Evolutionary conservation across 1,140 invertebrate genomes (phyloP).

Genomic region (Tetramorium simillimum): DNA sequence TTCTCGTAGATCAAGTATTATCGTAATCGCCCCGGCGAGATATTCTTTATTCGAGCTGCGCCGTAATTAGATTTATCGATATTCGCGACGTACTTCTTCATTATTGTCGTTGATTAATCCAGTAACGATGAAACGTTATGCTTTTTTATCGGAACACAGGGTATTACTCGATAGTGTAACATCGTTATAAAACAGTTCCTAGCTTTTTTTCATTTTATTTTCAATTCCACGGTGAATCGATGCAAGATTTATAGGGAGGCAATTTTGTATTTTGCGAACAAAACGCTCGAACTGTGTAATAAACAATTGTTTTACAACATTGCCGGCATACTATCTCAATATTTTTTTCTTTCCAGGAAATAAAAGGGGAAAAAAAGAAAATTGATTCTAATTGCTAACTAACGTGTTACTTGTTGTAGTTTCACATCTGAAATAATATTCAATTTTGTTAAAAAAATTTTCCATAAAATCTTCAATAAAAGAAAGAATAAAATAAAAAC

Average conservation of each 20-base stretch:
- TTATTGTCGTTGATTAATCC: slow-evolving; percentile 43
- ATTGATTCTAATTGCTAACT: background rate
- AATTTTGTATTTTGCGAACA: background rate
- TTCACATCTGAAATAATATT: background rate
- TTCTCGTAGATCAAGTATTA: slow-evolving; percentile 44
- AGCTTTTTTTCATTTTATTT: slow-evolving; percentile 42
- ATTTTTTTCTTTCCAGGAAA: background rate
- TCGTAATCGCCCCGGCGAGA: slow-evolving; percentile 22
- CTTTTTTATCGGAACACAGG: background rate
- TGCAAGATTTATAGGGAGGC: slow-evolving; percentile 17
- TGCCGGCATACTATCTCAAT: background rate
- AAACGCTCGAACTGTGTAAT: background rate
- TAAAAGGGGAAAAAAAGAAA: background rate
- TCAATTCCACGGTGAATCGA: background rate
- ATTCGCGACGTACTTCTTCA: slow-evolving; percentile 17
- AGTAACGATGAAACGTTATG: slow-evolving; percentile 22
- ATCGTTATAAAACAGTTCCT: background rate
- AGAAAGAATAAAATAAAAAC: background rate
- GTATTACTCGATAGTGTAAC: slow-evolving; percentile 1
- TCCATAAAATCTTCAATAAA: background rate
- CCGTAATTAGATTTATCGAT: slow-evolving; percentile 55
- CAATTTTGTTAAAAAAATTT: background rate
- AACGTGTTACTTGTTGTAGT: background rate
- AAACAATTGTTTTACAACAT: slow-evolving; percentile 19
- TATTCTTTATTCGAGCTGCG: slow-evolving; percentile 24